A percentile compares a stretch with the other conserved stretches of the same genome.
phyloP scores from a whole-genome alignment of 2,113 vertebrate genomes.

The Pogona vitticeps region DNA sequence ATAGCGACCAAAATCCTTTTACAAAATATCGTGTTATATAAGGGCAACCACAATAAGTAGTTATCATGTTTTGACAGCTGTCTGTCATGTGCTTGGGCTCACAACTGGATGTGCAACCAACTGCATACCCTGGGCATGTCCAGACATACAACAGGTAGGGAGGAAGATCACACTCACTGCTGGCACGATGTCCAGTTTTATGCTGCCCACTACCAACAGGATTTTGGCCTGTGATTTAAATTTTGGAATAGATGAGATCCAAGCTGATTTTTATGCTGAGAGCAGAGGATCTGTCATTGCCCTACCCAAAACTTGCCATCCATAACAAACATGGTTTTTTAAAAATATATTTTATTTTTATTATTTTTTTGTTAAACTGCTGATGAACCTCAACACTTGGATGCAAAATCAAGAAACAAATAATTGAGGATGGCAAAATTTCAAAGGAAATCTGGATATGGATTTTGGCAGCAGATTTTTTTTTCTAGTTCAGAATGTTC shows the following conservation, averaged over 20 bases:
- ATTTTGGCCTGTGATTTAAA: conserved; percentile 26
- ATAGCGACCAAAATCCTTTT: neutral
- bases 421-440: neutral
- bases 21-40: too few relatives aligned
- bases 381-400: neutral
- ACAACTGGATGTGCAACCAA: too few relatives aligned
- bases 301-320: conserved; percentile 25
- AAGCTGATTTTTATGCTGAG: conserved; percentile 28
- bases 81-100: too few relatives aligned
- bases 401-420: neutral
- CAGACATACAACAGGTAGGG: too few relatives aligned
- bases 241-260: conserved; percentile 16
- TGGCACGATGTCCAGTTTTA: too few relatives aligned
- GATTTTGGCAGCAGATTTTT: neutral
- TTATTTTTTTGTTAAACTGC: neutral
- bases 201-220: too few relatives aligned
- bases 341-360: neutral
- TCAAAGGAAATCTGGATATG: conserved; percentile 3
- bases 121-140: too few relatives aligned
- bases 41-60: too few relatives aligned
- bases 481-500: neutral
- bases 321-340: neutral
- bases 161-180: too few relatives aligned
- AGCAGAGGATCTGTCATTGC: neutral
- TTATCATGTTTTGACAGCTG: too few relatives aligned